These are phyloP conservation scores for Dinoponera quadriceps DNA, from an alignment of 1,140 invertebrate genomes.

Conservation along the genomic window DNA sequence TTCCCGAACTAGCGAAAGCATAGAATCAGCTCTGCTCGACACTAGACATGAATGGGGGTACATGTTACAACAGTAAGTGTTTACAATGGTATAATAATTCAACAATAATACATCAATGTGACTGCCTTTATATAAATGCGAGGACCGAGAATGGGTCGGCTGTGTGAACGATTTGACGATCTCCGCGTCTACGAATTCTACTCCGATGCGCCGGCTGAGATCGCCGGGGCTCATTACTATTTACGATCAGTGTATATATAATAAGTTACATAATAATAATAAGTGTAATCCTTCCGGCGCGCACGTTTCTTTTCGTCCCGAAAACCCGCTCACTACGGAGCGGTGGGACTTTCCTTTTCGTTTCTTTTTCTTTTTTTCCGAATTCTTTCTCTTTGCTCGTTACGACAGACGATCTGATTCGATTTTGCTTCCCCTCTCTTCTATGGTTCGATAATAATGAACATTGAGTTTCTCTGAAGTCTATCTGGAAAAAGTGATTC, in stretches of 20 bases:
- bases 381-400: background rate
- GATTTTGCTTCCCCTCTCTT: background rate
- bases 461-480: background rate
- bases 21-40: conserved; percentile 81
- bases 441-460: background rate
- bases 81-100: conserved; percentile 77
- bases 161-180: background rate
- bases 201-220: background rate
- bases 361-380: too few relatives aligned
- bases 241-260: background rate
- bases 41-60: conserved; percentile 76
- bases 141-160: conserved; percentile 51
- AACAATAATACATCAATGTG: conserved; percentile 71
- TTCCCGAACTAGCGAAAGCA: conserved; percentile 72
- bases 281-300: too few relatives aligned
- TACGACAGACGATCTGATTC: background rate
- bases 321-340: background rate
- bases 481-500: conserved; percentile 2
- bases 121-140: conserved; percentile 67
- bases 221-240: conserved; percentile 1
- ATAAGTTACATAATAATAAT: too few relatives aligned
- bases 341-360: background rate
- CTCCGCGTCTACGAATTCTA: background rate
- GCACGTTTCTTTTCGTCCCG: background rate
- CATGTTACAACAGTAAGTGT: conserved; percentile 76